phyloP scores from a whole-genome alignment of 2,113 vertebrate species.

The Corythaeola cristata region DNA sequence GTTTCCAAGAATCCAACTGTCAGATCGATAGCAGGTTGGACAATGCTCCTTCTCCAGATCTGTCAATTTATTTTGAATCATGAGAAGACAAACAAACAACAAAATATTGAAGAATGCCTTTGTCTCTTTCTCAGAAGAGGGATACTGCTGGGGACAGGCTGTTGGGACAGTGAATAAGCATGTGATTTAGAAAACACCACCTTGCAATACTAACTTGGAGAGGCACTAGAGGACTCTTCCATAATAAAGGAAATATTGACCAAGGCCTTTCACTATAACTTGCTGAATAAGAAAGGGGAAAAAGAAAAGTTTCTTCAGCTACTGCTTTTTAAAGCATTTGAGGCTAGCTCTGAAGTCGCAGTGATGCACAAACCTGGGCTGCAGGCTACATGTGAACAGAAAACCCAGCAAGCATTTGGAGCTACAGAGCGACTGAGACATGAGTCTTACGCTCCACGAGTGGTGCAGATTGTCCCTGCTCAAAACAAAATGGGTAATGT shows the following conservation, averaged over 20 bases:
- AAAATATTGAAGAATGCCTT: not conserved
- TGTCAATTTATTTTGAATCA: not conserved
- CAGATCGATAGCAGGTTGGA: not conserved
- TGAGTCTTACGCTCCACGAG: accelerated
- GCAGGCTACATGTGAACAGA: not conserved
- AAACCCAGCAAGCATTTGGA: not conserved
- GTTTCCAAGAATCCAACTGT: not conserved
- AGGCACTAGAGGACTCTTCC: not conserved
- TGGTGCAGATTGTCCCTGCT: not conserved
- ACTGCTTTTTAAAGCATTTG: not conserved
- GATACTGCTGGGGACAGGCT: not conserved
- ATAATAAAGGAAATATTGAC: not conserved
- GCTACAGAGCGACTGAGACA: not conserved
- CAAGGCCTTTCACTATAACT: not conserved
- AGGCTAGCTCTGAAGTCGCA: not conserved
- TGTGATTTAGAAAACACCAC: not conserved
- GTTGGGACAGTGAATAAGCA: not conserved
- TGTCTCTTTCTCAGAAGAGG: not conserved
- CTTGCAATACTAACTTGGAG: not conserved
- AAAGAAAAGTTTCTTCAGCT: not conserved
- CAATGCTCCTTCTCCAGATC: not conserved
- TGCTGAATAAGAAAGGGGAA: not conserved
- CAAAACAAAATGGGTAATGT: not conserved
- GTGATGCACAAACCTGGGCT: not conserved
- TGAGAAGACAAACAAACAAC: not conserved